Evolutionary conservation across 1,140 invertebrate genomes (phyloP).

Genomic region (Tribolium castaneum): DNA sequence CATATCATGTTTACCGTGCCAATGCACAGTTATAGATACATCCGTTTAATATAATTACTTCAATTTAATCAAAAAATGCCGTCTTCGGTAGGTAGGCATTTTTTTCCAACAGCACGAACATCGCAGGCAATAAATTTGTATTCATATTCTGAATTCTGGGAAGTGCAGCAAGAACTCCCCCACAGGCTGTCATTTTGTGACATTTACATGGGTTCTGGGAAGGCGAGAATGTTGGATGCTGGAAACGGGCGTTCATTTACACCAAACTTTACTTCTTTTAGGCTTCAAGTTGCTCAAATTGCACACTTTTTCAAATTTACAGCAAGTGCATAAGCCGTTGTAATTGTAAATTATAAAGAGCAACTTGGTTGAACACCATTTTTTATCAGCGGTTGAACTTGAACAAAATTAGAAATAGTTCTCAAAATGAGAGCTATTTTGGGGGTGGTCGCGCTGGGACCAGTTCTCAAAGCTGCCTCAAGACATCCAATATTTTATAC

Average conservation of each 20-base stretch:
- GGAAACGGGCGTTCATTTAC: background rate
- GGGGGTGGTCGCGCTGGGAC: background rate
- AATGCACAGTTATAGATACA: slow-evolving; percentile 21
- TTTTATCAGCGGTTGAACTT: too few relatives aligned
- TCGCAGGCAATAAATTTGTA: slow-evolving; percentile 8
- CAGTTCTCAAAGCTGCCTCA: background rate
- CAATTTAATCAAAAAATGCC: background rate
- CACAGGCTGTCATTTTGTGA: slow-evolving; percentile 47
- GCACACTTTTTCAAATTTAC: background rate
- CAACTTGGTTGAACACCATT: background rate
- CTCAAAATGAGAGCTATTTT: background rate
- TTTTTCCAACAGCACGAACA: background rate
- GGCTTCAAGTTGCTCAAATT: too few relatives aligned
- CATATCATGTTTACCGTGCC: slow-evolving; percentile 2
- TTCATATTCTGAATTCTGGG: slow-evolving; percentile 12
- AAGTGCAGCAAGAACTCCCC: slow-evolving; percentile 38
- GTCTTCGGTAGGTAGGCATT: background rate
- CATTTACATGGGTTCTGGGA: slow-evolving; percentile 48
- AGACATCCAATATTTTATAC: background rate
- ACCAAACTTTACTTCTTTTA: background rate
- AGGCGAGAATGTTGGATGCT: background rate
- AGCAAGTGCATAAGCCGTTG: background rate
- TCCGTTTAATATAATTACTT: background rate
- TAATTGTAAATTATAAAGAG: background rate
- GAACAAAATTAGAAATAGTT: background rate